phyloP scores from a whole-genome alignment of 2,888 invertebrate species.

The Phytoseiulus persimilis region DNA sequence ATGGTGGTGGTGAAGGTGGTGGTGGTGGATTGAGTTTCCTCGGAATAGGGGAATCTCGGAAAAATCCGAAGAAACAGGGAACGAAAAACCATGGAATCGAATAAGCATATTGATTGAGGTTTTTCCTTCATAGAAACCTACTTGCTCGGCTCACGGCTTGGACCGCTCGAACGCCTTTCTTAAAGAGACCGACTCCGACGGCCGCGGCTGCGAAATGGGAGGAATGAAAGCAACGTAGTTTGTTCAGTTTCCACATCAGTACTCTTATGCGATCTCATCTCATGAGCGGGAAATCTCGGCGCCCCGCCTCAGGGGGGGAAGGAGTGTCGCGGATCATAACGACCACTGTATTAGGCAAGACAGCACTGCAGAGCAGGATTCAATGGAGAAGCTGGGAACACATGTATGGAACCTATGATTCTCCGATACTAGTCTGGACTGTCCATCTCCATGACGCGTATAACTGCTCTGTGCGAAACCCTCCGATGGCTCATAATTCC shows the following conservation, averaged over 20 bases:
- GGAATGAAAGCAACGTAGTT: not conserved
- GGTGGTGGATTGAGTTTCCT: not conserved
- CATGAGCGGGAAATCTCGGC: not conserved
- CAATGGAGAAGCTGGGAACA: too few relatives aligned
- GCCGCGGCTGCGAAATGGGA: slow-evolving; percentile 27
- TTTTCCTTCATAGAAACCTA: slow-evolving; percentile 53
- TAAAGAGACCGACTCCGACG: slow-evolving; percentile 91
- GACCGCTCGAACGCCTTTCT: slow-evolving; percentile 98
- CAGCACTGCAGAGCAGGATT: too few relatives aligned
- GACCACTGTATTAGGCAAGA: too few relatives aligned
- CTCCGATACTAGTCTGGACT: too few relatives aligned
- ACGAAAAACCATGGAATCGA: not conserved
- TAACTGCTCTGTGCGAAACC: too few relatives aligned
- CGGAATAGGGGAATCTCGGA: slow-evolving; percentile 26
- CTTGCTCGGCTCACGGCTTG: slow-evolving; percentile 98
- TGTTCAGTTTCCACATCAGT: not conserved
- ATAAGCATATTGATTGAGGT: not conserved
- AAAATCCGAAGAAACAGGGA: not conserved
- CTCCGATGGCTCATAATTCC: too few relatives aligned
- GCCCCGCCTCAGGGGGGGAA: too few relatives aligned
- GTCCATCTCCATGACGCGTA: too few relatives aligned
- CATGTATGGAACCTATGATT: too few relatives aligned
- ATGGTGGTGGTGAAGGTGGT: not conserved
- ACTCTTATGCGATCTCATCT: not conserved
- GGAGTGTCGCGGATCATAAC: too few relatives aligned